Conservation (phyloP, 2,797 vertebrate species). For the Rhincodon typus region DNA sequence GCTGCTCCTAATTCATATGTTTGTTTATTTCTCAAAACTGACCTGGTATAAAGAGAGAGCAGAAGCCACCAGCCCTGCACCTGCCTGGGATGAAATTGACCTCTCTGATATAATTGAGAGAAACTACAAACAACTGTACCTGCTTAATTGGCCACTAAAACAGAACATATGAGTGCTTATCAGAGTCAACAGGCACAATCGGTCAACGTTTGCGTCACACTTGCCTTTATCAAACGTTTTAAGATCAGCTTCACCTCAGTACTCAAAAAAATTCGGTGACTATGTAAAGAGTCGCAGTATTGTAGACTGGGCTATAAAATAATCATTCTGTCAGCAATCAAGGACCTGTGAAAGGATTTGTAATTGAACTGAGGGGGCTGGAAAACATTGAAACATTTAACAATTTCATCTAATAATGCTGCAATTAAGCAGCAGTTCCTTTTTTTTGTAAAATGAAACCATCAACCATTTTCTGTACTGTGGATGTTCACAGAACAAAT, state of each 20-base stretch:
- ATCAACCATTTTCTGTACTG: not conserved
- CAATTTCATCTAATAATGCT: slow-evolving; percentile 20
- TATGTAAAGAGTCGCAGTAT: not conserved
- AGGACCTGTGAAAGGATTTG: slow-evolving; percentile 24
- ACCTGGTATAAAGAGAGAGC: not conserved
- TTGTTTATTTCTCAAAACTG: not conserved
- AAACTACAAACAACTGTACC: not conserved
- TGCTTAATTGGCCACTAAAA: not conserved
- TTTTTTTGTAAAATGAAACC: slow-evolving; percentile 1
- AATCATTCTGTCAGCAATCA: slow-evolving; percentile 25
- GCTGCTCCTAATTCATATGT: too few species aligned
- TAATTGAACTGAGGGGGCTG: slow-evolving; percentile 33
- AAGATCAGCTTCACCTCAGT: not conserved
- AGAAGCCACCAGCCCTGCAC: not conserved
- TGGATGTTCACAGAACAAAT: not conserved
- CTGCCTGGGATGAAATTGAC: not conserved
- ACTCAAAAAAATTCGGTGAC: not conserved
- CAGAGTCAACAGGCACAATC: not conserved
- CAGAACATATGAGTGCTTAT: not conserved
- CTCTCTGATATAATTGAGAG: not conserved
- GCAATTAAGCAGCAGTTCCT: not conserved
- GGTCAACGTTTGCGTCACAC: not conserved
- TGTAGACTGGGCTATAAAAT: not conserved
- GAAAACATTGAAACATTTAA: slow-evolving; percentile 26
- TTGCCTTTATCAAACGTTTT: not conserved